These are phyloP conservation scores for Chalcosyrphus nemorum DNA, from an alignment of 2,888 invertebrate genomes.

Conservation along the genomic window DNA sequence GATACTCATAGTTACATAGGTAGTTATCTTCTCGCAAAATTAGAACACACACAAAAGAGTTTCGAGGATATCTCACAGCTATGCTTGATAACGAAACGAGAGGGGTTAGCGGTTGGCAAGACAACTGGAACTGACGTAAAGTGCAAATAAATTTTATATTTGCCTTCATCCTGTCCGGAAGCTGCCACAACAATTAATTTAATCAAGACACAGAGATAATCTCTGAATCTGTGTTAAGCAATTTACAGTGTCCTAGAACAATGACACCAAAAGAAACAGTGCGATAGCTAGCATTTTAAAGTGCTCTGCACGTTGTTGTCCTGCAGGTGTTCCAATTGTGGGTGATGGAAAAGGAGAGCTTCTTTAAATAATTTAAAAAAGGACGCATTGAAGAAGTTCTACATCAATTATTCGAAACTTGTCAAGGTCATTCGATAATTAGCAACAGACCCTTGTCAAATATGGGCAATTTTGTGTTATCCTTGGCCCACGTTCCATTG, in stretches of 20 bases:
- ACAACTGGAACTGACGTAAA: not conserved
- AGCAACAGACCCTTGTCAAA: not conserved
- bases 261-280: not conserved
- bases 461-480: not conserved
- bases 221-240: slow-evolving; percentile 20
- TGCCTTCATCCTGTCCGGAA: slow-evolving; percentile 8
- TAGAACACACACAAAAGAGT: not conserved
- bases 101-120: not conserved
- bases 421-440: slow-evolving; percentile 16
- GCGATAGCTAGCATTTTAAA: not conserved
- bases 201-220: slow-evolving; percentile 27
- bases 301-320: slow-evolving; percentile 1
- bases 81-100: not conserved
- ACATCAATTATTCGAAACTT: not conserved
- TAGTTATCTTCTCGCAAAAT: not conserved
- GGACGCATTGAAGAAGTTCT: not conserved
- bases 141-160: slow-evolving; percentile 14
- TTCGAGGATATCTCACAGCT: not conserved
- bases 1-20: too few species aligned
- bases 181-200: slow-evolving; percentile 41
- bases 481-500: not conserved
- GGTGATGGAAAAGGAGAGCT: not conserved
- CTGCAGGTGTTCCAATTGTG: not conserved
- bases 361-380: not conserved
- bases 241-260: slow-evolving; percentile 8